A percentile compares a stretch with the other conserved stretches of the same genome.
phyloP scores from a whole-genome alignment of 2,888 invertebrate genomes.

The Drosophila tanythrix region DNA sequence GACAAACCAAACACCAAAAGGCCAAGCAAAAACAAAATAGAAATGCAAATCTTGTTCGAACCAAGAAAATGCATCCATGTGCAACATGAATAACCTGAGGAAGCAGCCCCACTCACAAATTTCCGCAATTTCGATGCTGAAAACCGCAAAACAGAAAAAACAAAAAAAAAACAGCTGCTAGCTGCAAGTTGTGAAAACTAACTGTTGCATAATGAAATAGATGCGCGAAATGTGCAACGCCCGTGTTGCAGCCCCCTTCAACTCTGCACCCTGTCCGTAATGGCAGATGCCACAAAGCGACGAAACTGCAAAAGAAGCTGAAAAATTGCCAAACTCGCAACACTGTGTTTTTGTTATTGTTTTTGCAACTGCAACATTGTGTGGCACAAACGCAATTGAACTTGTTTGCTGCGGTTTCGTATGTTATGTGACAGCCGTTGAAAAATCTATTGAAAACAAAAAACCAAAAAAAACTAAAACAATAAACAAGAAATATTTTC shows the following conservation, averaged over 20 bases:
- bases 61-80: slow-evolving; percentile 69
- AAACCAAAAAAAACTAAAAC: slow-evolving; percentile 18
- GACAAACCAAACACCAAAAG: slow-evolving; percentile 25
- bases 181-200: slow-evolving; percentile 67
- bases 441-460: slow-evolving; percentile 25
- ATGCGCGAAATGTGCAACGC: slow-evolving; percentile 78
- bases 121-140: slow-evolving; percentile 70
- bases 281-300: slow-evolving; percentile 64
- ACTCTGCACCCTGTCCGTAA: slow-evolving; percentile 14
- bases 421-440: slow-evolving; percentile 33
- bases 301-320: slow-evolving; percentile 39
- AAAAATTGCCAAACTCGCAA: slow-evolving; percentile 69
- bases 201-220: slow-evolving; percentile 77
- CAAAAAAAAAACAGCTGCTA: slow-evolving; percentile 31
- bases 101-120: slow-evolving; percentile 39
- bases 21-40: slow-evolving; percentile 26
- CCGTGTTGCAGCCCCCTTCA: slow-evolving; percentile 29
- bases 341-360: slow-evolving; percentile 23
- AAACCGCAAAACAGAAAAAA: slow-evolving; percentile 48
- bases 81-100: slow-evolving; percentile 55
- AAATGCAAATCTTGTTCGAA: slow-evolving; percentile 69
- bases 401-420: slow-evolving; percentile 60
- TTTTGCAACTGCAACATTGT: slow-evolving; percentile 34
- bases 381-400: slow-evolving; percentile 67
- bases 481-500: slow-evolving; percentile 35